phyloP scores from a whole-genome alignment of 2,888 invertebrate genomes.

The Norana najaformis region DNA sequence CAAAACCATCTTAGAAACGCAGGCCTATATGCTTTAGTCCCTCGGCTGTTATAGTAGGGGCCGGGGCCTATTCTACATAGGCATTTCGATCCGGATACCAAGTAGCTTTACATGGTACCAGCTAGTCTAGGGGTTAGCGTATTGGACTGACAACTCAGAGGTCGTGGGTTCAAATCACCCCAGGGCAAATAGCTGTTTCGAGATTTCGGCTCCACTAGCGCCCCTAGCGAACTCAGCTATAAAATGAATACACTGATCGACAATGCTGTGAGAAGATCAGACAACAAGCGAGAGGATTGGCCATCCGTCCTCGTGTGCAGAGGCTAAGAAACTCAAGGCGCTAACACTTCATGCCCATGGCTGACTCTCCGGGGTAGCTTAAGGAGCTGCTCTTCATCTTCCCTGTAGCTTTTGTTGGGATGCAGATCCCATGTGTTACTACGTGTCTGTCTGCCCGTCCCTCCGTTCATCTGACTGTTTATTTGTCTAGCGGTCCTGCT shows the following conservation, averaged over 20 bases:
- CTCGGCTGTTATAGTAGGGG: neutral
- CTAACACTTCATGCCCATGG: neutral
- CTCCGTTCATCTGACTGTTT: neutral
- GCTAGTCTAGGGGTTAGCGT: neutral
- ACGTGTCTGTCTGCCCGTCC: no score
- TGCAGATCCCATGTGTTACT: no score
- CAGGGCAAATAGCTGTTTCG: neutral
- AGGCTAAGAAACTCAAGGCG: neutral
- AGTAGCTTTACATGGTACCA: neutral
- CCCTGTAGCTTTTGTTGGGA: neutral
- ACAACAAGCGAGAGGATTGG: neutral
- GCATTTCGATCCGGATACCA: neutral
- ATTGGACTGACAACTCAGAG: neutral
- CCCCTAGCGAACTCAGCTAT: no score
- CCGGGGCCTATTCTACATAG: conserved; percentile 4
- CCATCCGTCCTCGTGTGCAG: neutral
- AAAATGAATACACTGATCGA: no score
- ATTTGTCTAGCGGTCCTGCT: neutral
- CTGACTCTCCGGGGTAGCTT: neutral
- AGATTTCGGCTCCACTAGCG: neutral
- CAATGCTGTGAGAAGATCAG: neutral
- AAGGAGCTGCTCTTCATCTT: neutral
- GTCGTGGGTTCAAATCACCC: neutral
- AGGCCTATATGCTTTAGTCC: neutral
- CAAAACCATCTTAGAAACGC: neutral